Conservation (phyloP, 1,140 invertebrate genomes). For the Acromyrmex charruanus region DNA sequence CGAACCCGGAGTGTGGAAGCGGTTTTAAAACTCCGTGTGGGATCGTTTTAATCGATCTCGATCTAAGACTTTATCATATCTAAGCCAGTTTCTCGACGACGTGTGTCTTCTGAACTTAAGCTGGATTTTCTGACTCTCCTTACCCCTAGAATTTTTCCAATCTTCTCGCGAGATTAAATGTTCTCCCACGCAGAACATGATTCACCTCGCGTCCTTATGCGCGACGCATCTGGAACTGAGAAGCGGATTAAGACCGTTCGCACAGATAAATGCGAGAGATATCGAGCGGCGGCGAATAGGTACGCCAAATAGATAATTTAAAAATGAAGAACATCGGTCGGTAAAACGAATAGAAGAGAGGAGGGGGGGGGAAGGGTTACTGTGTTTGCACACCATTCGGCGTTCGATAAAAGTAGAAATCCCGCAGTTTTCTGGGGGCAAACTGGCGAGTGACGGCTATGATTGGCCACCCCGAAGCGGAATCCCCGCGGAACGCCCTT, state of each 20-base stretch:
- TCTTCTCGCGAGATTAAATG: constrained; percentile 66
- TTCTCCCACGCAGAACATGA: constrained; percentile 43
- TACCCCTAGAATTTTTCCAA: constrained; percentile 66
- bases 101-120: constrained; percentile 53
- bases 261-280: constrained; percentile 42
- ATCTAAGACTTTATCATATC: constrained; percentile 46
- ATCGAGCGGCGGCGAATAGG: constrained; percentile 25
- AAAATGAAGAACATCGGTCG: constrained; percentile 48
- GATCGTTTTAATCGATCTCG: constrained; percentile 53
- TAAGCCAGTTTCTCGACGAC: constrained; percentile 43
- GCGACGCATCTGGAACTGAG: constrained; percentile 40
- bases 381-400: constrained; percentile 14
- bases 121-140: not conserved
- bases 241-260: constrained; percentile 26
- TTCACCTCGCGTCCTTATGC: constrained; percentile 23
- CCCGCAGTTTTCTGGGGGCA: constrained; percentile 22
- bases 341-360: no score
- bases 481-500: constrained; percentile 68
- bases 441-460: constrained; percentile 23
- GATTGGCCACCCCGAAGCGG: constrained; percentile 49
- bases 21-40: constrained; percentile 28
- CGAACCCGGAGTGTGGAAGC: not conserved
- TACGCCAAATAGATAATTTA: constrained; percentile 68
- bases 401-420: constrained; percentile 66
- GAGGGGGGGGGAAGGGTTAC: no score